Conservation (phyloP, 2,888 invertebrate genomes). For the Arrhopalites spinosus region DNA sequence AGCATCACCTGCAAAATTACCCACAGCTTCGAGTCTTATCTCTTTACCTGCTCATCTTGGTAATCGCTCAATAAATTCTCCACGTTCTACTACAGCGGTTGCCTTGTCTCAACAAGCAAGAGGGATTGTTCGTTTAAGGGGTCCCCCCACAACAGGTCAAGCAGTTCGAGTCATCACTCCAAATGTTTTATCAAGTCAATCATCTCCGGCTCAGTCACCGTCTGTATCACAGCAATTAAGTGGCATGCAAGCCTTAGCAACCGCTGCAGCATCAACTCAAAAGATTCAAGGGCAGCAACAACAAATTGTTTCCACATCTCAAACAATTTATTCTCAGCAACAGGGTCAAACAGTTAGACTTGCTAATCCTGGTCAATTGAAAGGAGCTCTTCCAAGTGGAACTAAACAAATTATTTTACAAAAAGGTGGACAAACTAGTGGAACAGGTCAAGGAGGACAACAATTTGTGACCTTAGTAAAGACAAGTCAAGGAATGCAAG, state of each 20-base stretch:
- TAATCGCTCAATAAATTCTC: conserved; percentile 38
- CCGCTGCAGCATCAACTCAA: conserved; percentile 70
- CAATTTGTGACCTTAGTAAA: conserved; percentile 93
- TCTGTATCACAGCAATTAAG: conserved; percentile 62
- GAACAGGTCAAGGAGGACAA: conserved; percentile 69
- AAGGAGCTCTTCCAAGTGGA: conserved; percentile 13
- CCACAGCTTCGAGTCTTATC: conserved; percentile 49
- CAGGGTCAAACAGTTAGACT: conserved; percentile 64
- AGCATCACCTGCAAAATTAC: conserved; percentile 45
- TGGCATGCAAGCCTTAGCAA: conserved; percentile 67
- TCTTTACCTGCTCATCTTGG: conserved; percentile 22
- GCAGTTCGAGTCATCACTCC: conserved; percentile 18
- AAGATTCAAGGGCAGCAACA: conserved; percentile 64
- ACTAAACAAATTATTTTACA: conserved; percentile 69
- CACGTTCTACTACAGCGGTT: conserved; percentile 43
- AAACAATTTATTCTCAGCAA: conserved; percentile 60
- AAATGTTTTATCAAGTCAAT: background rate
- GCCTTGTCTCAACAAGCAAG: background rate
- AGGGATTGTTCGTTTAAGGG: background rate
- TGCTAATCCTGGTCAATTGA: conserved; percentile 58
- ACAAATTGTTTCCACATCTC: conserved; percentile 55
- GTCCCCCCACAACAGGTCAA: conserved; percentile 22
- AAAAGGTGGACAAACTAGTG: conserved; percentile 65
- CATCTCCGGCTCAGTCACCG: conserved; percentile 56
- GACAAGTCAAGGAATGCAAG: conserved; percentile 77